Conservation (phyloP, 2,113 vertebrate genomes). For the Trichomycterus rosablanca region DNA sequence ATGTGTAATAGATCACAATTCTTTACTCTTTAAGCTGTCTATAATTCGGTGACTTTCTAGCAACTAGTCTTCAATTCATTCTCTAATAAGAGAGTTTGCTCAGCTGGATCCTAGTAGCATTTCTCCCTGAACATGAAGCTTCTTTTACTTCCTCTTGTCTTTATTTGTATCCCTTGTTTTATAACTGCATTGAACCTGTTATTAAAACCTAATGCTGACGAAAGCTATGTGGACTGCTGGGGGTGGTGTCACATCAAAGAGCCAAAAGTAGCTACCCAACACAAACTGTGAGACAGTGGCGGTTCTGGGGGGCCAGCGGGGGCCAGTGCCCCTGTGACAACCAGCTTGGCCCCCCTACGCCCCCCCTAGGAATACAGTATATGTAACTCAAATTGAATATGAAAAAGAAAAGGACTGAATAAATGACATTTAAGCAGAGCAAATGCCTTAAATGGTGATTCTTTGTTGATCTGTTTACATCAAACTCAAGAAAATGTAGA, state of each 20-base stretch:
- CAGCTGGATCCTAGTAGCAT: not conserved
- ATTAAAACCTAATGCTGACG: constrained; percentile 24
- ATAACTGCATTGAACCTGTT: constrained; percentile 21
- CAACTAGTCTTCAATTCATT: constrained; percentile 9
- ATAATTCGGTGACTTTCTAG: constrained; percentile 8
- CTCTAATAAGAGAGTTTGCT: constrained; percentile 10
- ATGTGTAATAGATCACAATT: not conserved
- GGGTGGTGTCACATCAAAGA: constrained; percentile 23
- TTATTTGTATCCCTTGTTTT: not conserved
- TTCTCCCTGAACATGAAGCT: not conserved
- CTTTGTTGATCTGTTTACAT: too few species aligned
- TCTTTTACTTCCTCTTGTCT: not conserved
- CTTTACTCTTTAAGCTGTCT: not conserved
- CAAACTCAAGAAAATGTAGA: too few species aligned
- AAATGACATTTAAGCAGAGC: too few species aligned
- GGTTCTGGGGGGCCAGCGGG: too few species aligned
- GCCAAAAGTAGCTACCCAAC: constrained; percentile 11
- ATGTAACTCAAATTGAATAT: too few species aligned
- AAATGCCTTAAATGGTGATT: too few species aligned
- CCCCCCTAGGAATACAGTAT: too few species aligned
- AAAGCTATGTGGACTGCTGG: constrained; percentile 14
- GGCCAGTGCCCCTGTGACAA: too few species aligned
- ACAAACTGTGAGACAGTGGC: too few species aligned
- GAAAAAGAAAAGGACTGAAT: too few species aligned
- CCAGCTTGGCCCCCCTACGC: too few species aligned